These are phyloP conservation scores for Tholera decimalis DNA, from an alignment of 2,888 invertebrate species.

Conservation along the genomic window DNA sequence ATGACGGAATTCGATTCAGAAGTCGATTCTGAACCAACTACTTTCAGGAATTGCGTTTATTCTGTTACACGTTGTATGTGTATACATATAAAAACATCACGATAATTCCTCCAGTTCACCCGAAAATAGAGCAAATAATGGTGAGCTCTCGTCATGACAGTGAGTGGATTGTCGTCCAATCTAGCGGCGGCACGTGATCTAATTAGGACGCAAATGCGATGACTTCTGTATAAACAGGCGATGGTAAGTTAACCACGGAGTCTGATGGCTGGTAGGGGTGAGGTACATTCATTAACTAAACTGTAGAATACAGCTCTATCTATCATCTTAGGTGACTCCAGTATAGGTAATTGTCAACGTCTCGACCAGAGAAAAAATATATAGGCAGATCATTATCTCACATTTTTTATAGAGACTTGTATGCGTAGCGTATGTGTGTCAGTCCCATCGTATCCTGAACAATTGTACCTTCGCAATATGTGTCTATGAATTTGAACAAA, in stretches of 20 bases:
- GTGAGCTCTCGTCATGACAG: constrained; percentile 36
- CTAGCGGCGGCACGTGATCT: constrained; percentile 55
- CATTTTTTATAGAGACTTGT: too few species aligned
- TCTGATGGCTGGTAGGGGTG: background rate
- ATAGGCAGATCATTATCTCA: too few species aligned
- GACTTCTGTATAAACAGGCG: constrained; percentile 46
- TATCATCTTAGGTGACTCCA: background rate
- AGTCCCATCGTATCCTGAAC: too few species aligned
- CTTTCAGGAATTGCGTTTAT: too few species aligned
- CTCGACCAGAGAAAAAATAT: background rate
- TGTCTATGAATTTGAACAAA: too few species aligned
- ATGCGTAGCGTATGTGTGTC: too few species aligned
- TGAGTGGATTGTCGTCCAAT: constrained; percentile 44
- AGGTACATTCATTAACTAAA: background rate
- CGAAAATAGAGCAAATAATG: constrained; percentile 27
- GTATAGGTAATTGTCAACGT: background rate
- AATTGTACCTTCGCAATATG: too few species aligned
- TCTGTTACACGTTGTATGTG: too few species aligned
- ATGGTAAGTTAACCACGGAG: constrained; percentile 20
- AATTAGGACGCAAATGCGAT: constrained; percentile 54
- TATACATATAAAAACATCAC: too few species aligned
- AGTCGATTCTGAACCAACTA: too few species aligned
- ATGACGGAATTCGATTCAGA: too few species aligned
- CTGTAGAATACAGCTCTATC: background rate
- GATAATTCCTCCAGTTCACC: background rate